Base-by-base conservation (phyloP, 2,113 vertebrate genomes). In the Condylura cristata region DNA sequence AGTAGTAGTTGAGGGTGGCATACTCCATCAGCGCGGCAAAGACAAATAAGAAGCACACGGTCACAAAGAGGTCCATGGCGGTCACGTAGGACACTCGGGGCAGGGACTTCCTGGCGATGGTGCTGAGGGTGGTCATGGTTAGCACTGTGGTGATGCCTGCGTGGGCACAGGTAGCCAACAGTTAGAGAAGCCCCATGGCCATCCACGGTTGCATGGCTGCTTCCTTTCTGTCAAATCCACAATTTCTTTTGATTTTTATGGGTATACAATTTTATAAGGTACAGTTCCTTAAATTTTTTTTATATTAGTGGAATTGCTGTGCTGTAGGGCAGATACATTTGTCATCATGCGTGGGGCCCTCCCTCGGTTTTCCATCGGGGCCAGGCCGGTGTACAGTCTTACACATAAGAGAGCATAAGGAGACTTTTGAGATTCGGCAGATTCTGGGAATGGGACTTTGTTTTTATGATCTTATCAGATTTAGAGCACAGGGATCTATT, bases 11-110 rank as follows among this genome's bases (percentile, higher is more conserved):
- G 92, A 99, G 98, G 0, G 99, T 99, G 56, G 99, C 99, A 0
- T 99, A 99, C 98, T 99, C 99, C 99, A 99, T 99, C 94, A 99
- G 97, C 48, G 99, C 99, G 18, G 99, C 99, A 32, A 99, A 99
- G 94, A 99, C 99, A 80, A 99, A 99, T 11, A 99, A 97, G 98
- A 99, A 99, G 98, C 99, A 99, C 85, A 99, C 99, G 0, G 99
- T 99, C 97, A 99, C 99, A 72, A 99, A 99, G 56, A 99, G 98
- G 96, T 99, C 99, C 99, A 99, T 99, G 93, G 99, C 99, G 0
- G 99, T 99, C 98, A 99, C 98, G 0, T 99, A 99, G 58, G 99
- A 99, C 60, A 99, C 99, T 28, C 99, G 98, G 13, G 99, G 99
- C 84, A 99, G 96, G 1, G 99, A 99, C 3, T 99, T 99, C 97